A percentile compares a stretch with the other conserved stretches of the same genome.
Conservation (phyloP, 2,888 invertebrate genomes). For the Dicranocentrus wangi region DNA sequence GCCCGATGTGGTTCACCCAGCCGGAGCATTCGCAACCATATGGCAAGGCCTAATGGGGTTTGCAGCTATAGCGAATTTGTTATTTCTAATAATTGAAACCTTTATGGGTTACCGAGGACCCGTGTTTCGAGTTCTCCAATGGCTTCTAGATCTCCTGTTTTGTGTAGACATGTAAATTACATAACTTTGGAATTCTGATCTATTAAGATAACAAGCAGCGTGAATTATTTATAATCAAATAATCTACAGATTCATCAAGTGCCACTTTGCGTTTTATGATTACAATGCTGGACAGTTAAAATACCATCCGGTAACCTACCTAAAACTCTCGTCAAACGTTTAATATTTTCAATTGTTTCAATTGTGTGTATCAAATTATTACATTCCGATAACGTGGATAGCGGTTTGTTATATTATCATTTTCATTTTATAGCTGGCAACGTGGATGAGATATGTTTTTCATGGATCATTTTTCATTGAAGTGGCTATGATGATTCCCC, state of each 20-base stretch:
- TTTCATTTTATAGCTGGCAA: conserved; percentile 52
- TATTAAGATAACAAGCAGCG: neutral
- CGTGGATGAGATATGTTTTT: conserved; percentile 62
- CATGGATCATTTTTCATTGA: conserved; percentile 66
- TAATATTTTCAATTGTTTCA: neutral
- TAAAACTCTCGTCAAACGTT: neutral
- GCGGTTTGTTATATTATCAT: neutral
- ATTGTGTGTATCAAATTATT: neutral
- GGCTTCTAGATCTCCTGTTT: conserved; percentile 45
- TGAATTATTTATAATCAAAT: neutral
- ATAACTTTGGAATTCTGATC: no score
- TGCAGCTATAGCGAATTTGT: conserved; percentile 34
- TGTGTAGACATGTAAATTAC: conserved; percentile 64
- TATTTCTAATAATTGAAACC: conserved; percentile 53
- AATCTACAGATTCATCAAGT: conserved; percentile 67
- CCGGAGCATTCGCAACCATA: conserved; percentile 64
- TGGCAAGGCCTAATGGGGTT: conserved; percentile 64
- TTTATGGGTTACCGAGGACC: conserved; percentile 58
- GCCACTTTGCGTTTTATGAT: conserved; percentile 66
- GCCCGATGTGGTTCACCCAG: conserved; percentile 66
- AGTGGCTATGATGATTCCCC: conserved; percentile 59
- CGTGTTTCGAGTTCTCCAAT: conserved; percentile 32
- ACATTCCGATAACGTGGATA: neutral
- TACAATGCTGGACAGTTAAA: conserved; percentile 39
- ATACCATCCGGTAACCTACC: conserved; percentile 46